phyloP scores from a whole-genome alignment of 2,113 vertebrate species.

The Uropsilus gracilis region DNA sequence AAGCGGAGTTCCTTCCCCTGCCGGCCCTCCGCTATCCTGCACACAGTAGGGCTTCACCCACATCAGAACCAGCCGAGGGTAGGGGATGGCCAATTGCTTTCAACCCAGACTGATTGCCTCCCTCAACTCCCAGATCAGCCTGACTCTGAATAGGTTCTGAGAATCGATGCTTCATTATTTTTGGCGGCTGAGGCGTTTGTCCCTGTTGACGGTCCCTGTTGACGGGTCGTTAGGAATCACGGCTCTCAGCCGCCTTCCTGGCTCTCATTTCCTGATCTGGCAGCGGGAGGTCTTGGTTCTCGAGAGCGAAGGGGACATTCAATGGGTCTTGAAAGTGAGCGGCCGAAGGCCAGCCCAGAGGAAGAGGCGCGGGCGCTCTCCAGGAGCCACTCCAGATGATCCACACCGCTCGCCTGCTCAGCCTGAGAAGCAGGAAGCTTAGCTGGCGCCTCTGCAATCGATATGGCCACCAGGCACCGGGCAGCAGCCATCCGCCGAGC shows the following conservation, averaged over 20 bases:
- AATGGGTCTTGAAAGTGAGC: background rate
- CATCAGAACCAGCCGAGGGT: background rate
- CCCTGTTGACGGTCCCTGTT: background rate
- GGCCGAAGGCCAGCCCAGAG: background rate
- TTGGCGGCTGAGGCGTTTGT: slow-evolving; percentile 29
- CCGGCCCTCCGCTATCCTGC: background rate
- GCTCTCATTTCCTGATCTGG: slow-evolving; percentile 1
- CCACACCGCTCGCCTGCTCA: background rate
- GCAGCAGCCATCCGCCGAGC: accelerated
- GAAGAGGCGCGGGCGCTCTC: background rate
- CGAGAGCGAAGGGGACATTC: background rate
- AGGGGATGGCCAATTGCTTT: slow-evolving; percentile 49
- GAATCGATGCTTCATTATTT: slow-evolving; percentile 76
- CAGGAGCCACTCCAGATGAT: background rate
- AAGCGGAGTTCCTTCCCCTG: background rate
- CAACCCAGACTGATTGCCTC: slow-evolving; percentile 69
- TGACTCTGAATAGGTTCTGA: slow-evolving; percentile 60
- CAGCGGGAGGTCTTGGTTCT: slow-evolving; percentile 34
- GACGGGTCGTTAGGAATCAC: slow-evolving; percentile 41
- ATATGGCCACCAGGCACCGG: accelerated
- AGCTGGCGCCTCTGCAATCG: background rate
- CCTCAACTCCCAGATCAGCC: slow-evolving; percentile 58
- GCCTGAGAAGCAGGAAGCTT: background rate
- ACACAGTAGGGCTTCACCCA: slow-evolving; percentile 4
- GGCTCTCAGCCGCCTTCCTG: background rate